A percentile compares a stretch with the other conserved stretches of the same genome.
Conservation (phyloP, 2,797 vertebrate genomes). For the Malacoraja senta region DNA sequence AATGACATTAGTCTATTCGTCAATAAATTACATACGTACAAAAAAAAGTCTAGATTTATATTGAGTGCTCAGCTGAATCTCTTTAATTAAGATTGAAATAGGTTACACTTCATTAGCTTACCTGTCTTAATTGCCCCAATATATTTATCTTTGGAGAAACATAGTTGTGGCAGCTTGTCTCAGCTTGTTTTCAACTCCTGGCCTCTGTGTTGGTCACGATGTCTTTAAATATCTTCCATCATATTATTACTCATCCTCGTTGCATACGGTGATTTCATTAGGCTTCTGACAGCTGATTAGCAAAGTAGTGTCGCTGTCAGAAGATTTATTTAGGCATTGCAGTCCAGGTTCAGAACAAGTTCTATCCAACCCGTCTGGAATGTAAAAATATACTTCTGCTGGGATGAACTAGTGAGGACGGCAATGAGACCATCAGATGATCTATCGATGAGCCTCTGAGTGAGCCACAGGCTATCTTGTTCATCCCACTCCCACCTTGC, state of each 20-base stretch:
- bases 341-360: background rate
- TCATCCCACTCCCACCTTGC: background rate
- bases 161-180: conserved; percentile 22
- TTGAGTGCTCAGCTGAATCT: conserved; percentile 3
- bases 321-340: background rate
- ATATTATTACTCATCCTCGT: background rate
- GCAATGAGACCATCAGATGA: background rate
- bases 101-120: background rate
- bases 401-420: background rate
- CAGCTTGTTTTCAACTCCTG: background rate
- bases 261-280: background rate
- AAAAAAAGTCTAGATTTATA: conserved; percentile 1
- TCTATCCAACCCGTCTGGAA: background rate
- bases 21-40: background rate
- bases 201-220: background rate
- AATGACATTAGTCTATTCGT: background rate
- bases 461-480: too few relatives aligned
- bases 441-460: background rate
- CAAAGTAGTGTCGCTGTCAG: background rate
- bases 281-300: background rate
- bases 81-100: conserved; percentile 6
- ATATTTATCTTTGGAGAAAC: background rate
- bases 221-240: background rate
- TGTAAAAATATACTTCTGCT: background rate
- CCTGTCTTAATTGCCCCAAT: conserved; percentile 7